Evolutionary conservation across 2,797 vertebrate species (phyloP).

Genomic region (Enteromius mattozi): DNA sequence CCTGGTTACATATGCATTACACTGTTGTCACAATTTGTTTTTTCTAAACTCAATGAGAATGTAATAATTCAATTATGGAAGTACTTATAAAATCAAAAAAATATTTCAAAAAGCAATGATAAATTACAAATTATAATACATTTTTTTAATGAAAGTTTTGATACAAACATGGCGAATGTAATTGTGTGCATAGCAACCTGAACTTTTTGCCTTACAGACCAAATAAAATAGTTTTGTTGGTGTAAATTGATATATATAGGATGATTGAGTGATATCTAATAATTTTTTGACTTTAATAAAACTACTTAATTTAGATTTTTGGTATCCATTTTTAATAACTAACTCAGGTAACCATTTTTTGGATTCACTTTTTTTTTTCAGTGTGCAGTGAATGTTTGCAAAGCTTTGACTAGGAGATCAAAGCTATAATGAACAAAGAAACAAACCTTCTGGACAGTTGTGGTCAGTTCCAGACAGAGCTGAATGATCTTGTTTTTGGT

Average conservation of each 20-base stretch:
- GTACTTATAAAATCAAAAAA: background rate
- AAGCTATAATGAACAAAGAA: background rate
- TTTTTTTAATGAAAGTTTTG: background rate
- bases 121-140: background rate
- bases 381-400: background rate
- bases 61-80: background rate
- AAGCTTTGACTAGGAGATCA: background rate
- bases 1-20: background rate
- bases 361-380: background rate
- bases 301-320: background rate
- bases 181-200: background rate
- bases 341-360: no score
- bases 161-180: background rate
- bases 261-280: background rate
- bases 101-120: background rate
- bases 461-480: conserved; percentile 94
- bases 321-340: background rate
- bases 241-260: background rate
- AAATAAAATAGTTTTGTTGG: background rate
- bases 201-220: background rate
- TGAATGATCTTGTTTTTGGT: conserved; percentile 95
- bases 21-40: background rate
- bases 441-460: conserved; percentile 93
- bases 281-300: background rate
- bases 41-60: background rate